Percentiles rank a stretch among this genome's conserved stretches.
These are phyloP conservation scores for Rattus rattus DNA, from an alignment of 2,113 vertebrate genomes.

Conservation along the genomic window DNA sequence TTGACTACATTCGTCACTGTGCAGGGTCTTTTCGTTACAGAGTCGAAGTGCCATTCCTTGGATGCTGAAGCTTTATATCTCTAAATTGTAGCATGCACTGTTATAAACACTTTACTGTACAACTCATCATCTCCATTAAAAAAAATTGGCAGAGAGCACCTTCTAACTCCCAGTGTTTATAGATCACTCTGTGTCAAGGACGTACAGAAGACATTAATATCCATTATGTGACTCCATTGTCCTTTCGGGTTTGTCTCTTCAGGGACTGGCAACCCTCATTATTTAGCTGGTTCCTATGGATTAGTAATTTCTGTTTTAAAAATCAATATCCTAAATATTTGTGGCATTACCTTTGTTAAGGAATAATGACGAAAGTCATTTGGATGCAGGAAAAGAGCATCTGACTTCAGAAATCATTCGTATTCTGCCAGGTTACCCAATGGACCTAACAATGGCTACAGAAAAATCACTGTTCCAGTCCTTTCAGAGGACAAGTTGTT, in stretches of 20 bases:
- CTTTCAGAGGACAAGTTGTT: not conserved
- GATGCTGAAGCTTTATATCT: not conserved
- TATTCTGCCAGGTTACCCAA: not conserved
- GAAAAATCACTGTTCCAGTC: not conserved
- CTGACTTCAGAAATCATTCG: not conserved
- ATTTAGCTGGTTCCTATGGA: conserved; percentile 24
- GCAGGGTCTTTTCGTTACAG: not conserved
- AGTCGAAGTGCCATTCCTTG: not conserved
- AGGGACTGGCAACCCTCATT: not conserved
- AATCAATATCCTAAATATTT: not conserved
- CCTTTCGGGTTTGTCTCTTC: not conserved
- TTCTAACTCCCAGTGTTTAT: not conserved
- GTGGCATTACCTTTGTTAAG: not conserved
- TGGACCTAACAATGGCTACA: not conserved
- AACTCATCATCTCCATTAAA: not conserved
- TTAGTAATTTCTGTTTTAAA: not conserved
- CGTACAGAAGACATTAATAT: not conserved
- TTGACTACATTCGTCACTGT: not conserved
- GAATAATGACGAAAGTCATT: not conserved
- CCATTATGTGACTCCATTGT: not conserved
- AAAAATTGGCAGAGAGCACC: not conserved
- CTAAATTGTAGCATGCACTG: not conserved
- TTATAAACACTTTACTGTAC: not conserved
- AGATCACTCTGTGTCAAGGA: not conserved
- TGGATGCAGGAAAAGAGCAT: not conserved